Evolutionary conservation across 92 coral and sea anemone genomes (phyloP).

Genomic region (Zoanthus sansibaricus): DNA sequence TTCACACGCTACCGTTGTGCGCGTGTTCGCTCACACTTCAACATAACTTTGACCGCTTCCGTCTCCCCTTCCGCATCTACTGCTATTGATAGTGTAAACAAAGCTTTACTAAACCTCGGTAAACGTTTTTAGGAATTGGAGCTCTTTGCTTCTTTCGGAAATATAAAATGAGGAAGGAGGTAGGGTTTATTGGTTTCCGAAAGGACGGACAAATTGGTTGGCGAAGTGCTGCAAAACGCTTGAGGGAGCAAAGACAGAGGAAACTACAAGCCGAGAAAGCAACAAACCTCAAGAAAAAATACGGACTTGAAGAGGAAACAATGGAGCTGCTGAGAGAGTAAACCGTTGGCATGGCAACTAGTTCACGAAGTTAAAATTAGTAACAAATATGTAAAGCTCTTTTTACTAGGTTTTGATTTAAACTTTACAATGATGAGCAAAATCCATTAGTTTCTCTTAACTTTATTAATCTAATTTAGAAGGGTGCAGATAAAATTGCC

Average conservation of each 20-base stretch:
- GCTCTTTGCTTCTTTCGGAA: slow-evolving; percentile 36
- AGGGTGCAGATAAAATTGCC: too few species aligned
- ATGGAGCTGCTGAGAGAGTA: neutral
- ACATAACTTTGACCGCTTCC: too few species aligned
- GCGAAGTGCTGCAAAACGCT: slow-evolving; percentile 12
- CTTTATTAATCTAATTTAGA: too few species aligned
- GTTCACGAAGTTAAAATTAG: neutral
- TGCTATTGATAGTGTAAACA: neutral
- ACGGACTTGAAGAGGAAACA: slow-evolving; percentile 10
- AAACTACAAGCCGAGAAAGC: slow-evolving; percentile 38
- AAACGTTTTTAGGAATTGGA: slow-evolving; percentile 10
- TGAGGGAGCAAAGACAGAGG: slow-evolving; percentile 24
- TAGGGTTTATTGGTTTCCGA: slow-evolving; percentile 9
- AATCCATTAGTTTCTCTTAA: too few species aligned
- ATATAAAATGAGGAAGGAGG: slow-evolving; percentile 12
- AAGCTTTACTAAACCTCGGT: neutral
- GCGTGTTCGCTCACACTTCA: too few species aligned
- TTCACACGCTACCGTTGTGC: too few species aligned
- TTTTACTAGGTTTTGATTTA: too few species aligned
- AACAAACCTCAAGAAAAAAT: neutral
- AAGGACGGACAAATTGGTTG: slow-evolving; percentile 21
- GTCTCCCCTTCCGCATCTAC: too few species aligned
- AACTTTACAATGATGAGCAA: too few species aligned
- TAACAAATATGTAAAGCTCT: neutral
- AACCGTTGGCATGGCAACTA: neutral